phyloP scores from a whole-genome alignment of 2,797 vertebrate species.

The Paratrypauchen microcephalus region DNA sequence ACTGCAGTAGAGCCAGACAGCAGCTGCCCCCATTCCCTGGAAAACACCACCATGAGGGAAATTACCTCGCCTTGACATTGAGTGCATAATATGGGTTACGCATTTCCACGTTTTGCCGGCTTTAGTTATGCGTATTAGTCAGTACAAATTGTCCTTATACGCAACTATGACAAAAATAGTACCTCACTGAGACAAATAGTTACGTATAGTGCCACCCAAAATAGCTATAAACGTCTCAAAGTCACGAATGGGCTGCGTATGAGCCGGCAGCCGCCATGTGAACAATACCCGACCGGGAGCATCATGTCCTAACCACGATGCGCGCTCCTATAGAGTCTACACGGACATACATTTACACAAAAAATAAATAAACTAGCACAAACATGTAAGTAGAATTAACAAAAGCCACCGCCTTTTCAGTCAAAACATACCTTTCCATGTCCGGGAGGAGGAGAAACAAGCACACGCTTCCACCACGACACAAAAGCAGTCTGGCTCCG shows the following conservation, averaged over 20 bases:
- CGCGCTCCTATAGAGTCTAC: not conserved
- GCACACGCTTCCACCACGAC: constrained; percentile 65
- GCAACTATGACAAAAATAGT: not conserved
- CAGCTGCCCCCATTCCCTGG: constrained; percentile 54
- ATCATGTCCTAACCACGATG: constrained; percentile 24
- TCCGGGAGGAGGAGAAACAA: constrained; percentile 37
- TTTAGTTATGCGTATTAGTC: accelerated
- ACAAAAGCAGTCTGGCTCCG: constrained; percentile 72
- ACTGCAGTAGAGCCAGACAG: constrained; percentile 41
- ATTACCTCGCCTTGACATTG: constrained; percentile 77
- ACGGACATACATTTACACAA: not conserved
- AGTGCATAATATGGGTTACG: constrained; percentile 32
- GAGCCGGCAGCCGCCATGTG: constrained; percentile 70
- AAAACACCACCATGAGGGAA: constrained; percentile 62
- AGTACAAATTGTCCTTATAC: not conserved
- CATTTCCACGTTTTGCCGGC: constrained; percentile 16
- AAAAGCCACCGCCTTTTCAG: not conserved
- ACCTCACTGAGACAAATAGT: accelerated
- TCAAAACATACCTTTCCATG: constrained; percentile 61
- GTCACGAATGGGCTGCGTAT: constrained; percentile 55
- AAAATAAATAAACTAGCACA: not conserved
- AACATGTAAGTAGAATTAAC: not conserved
- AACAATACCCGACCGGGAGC: constrained; percentile 69
- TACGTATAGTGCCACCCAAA: constrained; percentile 23
- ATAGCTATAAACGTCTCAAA: constrained; percentile 49